Conservation (phyloP, 2,888 invertebrate species). For the Agrochola macilenta region DNA sequence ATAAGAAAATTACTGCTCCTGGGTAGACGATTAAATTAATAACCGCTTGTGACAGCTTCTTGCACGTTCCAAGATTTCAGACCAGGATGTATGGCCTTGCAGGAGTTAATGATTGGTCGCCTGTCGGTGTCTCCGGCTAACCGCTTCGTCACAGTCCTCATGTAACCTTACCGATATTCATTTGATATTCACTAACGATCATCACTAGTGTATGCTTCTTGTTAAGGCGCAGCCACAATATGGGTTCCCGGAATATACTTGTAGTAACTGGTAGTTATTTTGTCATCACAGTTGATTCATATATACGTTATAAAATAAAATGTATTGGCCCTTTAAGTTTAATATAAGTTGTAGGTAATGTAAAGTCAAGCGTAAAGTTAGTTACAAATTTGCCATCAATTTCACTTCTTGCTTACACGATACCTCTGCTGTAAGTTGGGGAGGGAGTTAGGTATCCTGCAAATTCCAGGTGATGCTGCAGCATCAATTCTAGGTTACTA, state of each 20-base stretch:
- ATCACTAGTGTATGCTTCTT: slow-evolving; percentile 22
- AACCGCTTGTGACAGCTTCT: slow-evolving; percentile 24
- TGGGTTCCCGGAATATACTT: background rate
- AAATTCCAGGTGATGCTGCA: no score
- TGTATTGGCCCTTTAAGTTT: no score
- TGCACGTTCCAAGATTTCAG: slow-evolving; percentile 36
- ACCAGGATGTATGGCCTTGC: slow-evolving; percentile 35
- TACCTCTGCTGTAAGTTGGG: no score
- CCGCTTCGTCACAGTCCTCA: slow-evolving; percentile 52
- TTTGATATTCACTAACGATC: slow-evolving; percentile 55
- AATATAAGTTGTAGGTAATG: no score
- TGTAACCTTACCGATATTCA: slow-evolving; percentile 55
- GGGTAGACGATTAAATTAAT: slow-evolving; percentile 23
- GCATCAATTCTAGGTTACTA: no score
- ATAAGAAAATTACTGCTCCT: slow-evolving; percentile 19
- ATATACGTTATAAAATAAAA: no score
- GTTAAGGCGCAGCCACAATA: slow-evolving; percentile 22
- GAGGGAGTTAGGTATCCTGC: no score
- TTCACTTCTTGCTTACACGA: no score
- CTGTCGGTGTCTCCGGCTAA: slow-evolving; percentile 44
- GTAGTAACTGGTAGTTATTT: slow-evolving; percentile 13
- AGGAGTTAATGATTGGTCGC: slow-evolving; percentile 47
- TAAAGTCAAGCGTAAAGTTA: no score
- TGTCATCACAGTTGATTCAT: background rate
- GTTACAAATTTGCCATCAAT: no score